These are phyloP conservation scores for Drosophila suzukii DNA, from an alignment of 1,140 invertebrate genomes.

Conservation along the genomic window DNA sequence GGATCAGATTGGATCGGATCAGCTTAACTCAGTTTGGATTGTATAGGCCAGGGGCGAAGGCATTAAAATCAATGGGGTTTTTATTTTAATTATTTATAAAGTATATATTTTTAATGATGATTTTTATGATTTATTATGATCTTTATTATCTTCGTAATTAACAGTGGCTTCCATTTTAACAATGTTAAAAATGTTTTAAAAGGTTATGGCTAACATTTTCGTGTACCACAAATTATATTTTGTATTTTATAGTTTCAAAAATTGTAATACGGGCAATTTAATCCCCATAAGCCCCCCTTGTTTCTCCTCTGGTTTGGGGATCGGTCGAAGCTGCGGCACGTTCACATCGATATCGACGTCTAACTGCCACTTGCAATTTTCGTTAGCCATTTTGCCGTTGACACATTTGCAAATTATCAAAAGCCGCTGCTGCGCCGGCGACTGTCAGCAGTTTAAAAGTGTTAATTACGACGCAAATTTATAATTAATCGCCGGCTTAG, in stretches of 20 bases:
- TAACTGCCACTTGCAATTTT: constrained; percentile 81
- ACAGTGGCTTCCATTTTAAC: no score
- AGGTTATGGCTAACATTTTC: no score
- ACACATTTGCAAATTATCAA: constrained; percentile 81
- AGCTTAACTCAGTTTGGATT: constrained; percentile 13
- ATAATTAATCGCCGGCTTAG: constrained; percentile 72
- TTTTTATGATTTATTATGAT: neutral
- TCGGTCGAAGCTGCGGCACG: constrained; percentile 26
- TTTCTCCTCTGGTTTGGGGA: neutral
- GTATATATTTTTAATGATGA: no score
- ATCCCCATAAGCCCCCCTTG: neutral
- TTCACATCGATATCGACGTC: constrained; percentile 42
- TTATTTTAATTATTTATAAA: neutral
- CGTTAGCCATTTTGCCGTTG: constrained; percentile 78
- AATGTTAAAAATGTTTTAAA: no score
- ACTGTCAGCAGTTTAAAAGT: constrained; percentile 70
- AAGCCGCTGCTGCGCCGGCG: constrained; percentile 37
- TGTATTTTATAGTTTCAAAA: neutral
- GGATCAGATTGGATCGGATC: constrained; percentile 32
- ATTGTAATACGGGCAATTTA: neutral
- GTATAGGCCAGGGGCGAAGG: constrained; percentile 1
- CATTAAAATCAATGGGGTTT: neutral
- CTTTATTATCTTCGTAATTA: no score
- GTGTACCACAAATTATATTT: neutral
- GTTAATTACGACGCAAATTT: constrained; percentile 83